A percentile compares a stretch with the other conserved stretches of the same genome.
Conservation (phyloP, 2,113 vertebrate genomes). For the Mesembrinibis cayennensis region DNA sequence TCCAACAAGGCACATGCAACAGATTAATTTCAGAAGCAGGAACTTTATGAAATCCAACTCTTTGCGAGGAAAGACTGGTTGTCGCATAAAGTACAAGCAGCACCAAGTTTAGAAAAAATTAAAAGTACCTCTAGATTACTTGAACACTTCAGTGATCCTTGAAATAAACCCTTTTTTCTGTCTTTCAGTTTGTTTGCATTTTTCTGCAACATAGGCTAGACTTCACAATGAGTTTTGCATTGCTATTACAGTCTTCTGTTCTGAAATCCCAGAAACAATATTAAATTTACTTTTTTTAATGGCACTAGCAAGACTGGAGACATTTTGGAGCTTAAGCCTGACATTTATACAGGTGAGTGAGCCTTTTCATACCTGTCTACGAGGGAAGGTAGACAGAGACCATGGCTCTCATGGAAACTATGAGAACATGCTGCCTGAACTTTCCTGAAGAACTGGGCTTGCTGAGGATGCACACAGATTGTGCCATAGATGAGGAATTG, state of each 20-base stretch:
- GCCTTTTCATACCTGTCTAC: neutral
- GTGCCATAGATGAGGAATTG: neutral
- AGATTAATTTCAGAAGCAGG: neutral
- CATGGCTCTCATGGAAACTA: neutral
- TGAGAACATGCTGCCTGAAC: neutral
- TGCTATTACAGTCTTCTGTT: neutral
- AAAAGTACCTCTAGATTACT: neutral
- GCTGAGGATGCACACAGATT: neutral
- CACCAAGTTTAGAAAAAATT: neutral
- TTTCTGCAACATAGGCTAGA: neutral
- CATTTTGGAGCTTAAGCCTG: neutral
- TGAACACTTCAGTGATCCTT: neutral
- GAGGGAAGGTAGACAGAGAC: neutral
- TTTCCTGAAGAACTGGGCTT: neutral
- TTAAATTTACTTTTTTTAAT: neutral
- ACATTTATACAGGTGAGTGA: neutral
- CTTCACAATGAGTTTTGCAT: neutral
- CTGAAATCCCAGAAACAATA: neutral
- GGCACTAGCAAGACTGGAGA: neutral
- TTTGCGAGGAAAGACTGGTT: too few relatives aligned
- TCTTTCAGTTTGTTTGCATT: neutral
- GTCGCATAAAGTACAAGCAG: fast-evolving
- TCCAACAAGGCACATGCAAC: neutral
- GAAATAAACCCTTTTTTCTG: neutral
- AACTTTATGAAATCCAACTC: neutral